Base-by-base conservation (phyloP, 2,113 vertebrate genomes). In the Tetraodon nigroviridis region DNA sequence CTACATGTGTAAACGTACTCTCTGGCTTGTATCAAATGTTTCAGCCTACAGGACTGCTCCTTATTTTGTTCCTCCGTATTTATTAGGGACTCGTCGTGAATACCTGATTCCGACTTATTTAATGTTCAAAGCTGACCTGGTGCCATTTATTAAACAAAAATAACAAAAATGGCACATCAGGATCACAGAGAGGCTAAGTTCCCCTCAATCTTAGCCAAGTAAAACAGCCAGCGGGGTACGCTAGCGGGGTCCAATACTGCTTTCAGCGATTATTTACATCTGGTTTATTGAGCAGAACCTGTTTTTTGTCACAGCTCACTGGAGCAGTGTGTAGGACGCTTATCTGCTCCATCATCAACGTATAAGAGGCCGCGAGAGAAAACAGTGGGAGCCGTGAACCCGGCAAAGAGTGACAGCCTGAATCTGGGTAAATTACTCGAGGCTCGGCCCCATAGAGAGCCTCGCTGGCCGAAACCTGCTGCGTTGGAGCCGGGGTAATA, bases 201-300 rank as follows among this genome's bases (percentile, higher is more conserved):
- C 40, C 63, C 16, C 18, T 3, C 7, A 7, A 47, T 69, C 17
- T 12, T 24, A 22, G 84, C 87, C 86, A 88, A 89, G 55, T 57
- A 57, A 86, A 87, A 87, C 78, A 88, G 20, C 15, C 27, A 65
- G 73, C 32, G 16, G 77, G 64, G 69, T 75, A 59, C 2, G 1
- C 40, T 46, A 75, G 66, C 75, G 46, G 67, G 59, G 60, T 41
- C 65, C 69, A 67, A 69, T 80, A 79, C 71, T 81, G 67, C 80
- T 86, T 86, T 88, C 73, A 72, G 61, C 78, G 78, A 76, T 76
- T 82, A 84, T 87, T 87, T 89, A 83, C 82, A 87, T 87, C 83
- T 86, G 87, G 78, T 49, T 81, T 79, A 84, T 85, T 84, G 79
- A 84, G 76, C 79, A 77, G 69, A 85, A 79, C 62, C 19, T 13